phyloP scores from a whole-genome alignment of 2,113 vertebrate species.

The Calypte anna region DNA sequence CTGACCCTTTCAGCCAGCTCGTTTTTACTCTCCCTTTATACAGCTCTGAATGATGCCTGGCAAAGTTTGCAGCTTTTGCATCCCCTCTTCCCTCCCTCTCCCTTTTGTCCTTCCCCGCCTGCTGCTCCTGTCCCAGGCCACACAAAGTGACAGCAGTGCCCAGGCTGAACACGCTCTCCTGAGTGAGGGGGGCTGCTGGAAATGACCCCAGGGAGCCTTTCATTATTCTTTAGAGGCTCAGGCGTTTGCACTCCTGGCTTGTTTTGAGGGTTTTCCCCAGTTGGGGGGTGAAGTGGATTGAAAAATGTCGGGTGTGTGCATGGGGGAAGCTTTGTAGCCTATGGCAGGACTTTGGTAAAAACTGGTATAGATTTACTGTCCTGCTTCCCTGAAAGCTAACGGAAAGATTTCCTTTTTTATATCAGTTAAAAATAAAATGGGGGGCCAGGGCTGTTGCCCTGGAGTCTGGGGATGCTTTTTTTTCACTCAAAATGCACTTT shows the following conservation, averaged over 20 bases:
- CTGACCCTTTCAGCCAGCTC: background rate
- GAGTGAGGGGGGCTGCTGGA: background rate
- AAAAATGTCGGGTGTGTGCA: background rate
- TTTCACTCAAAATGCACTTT: fast-evolving
- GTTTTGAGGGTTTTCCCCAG: background rate
- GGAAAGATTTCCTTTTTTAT: background rate
- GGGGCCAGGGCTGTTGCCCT: background rate
- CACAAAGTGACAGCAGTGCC: background rate
- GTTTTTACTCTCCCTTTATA: background rate
- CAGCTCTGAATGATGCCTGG: background rate
- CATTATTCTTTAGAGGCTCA: background rate
- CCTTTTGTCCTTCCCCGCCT: background rate
- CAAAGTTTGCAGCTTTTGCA: background rate
- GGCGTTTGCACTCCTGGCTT: background rate
- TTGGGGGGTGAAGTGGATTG: fast-evolving
- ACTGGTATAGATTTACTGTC: background rate
- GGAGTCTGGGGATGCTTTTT: background rate
- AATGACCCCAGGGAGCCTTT: background rate
- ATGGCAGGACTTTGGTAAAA: background rate
- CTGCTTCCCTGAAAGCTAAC: background rate
- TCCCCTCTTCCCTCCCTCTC: background rate
- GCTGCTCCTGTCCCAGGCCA: background rate
- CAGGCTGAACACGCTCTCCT: background rate
- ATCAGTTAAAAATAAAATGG: background rate
- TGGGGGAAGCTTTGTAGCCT: background rate